These are phyloP conservation scores for Ormyrus pomaceus DNA, from an alignment of 2,888 invertebrate genomes.

Conservation along the genomic window DNA sequence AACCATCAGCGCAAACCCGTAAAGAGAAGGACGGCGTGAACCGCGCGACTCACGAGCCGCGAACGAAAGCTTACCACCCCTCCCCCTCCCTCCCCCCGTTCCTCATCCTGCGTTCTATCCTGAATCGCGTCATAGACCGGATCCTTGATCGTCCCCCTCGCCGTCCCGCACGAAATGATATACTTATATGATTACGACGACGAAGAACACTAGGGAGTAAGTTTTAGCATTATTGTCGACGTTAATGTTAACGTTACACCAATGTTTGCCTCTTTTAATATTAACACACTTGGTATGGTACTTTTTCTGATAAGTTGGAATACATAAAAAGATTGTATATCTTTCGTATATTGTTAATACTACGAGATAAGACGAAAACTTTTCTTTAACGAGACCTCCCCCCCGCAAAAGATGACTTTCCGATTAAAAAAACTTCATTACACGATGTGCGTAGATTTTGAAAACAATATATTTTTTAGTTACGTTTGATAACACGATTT, in stretches of 20 bases:
- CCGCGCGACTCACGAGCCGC: neutral
- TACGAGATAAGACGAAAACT: neutral
- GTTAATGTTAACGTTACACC: slow-evolving; percentile 50
- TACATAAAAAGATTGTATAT: slow-evolving; percentile 31
- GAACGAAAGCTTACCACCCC: too few relatives aligned
- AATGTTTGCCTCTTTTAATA: slow-evolving; percentile 56
- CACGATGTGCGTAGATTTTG: slow-evolving; percentile 28
- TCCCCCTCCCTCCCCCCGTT: neutral
- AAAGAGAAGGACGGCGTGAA: slow-evolving; percentile 30
- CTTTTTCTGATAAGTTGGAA: slow-evolving; percentile 38
- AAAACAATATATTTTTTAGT: slow-evolving; percentile 51
- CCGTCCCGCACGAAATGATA: slow-evolving; percentile 30
- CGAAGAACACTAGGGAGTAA: slow-evolving; percentile 41
- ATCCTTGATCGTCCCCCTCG: slow-evolving; percentile 32
- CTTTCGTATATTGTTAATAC: slow-evolving; percentile 38
- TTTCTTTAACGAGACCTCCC: neutral
- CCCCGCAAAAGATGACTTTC: neutral
- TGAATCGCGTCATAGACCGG: neutral
- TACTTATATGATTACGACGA: slow-evolving; percentile 38
- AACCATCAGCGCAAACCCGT: slow-evolving; percentile 3
- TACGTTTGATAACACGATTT: slow-evolving; percentile 54
- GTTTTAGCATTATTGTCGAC: slow-evolving; percentile 51
- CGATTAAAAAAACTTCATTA: slow-evolving; percentile 24
- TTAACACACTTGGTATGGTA: slow-evolving; percentile 17
- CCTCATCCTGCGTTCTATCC: neutral